Evolutionary conservation across 2,113 vertebrate genomes (phyloP).

Genomic region (Uria lomvia): DNA sequence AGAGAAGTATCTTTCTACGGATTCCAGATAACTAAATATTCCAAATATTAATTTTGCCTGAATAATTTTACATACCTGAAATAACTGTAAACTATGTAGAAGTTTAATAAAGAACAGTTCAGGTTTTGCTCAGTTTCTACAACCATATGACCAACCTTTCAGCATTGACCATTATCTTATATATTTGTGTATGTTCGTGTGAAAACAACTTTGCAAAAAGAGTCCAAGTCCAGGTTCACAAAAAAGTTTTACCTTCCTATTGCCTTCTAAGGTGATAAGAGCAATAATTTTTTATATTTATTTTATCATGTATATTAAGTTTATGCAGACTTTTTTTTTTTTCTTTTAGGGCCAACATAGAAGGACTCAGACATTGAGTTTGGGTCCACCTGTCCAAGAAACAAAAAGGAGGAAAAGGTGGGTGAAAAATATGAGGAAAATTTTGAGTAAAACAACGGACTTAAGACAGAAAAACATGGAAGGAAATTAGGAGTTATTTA

Average conservation of each 20-base stretch:
- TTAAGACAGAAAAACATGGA: not conserved
- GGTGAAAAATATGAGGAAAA: not conserved
- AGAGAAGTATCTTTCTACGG: not conserved
- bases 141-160: not conserved
- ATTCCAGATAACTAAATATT: not conserved
- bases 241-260: not conserved
- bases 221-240: not conserved
- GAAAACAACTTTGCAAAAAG: not conserved
- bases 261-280: not conserved
- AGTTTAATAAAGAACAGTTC: not conserved
- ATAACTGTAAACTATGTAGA: not conserved
- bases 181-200: not conserved
- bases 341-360: not conserved
- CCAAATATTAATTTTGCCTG: not conserved
- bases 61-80: not conserved
- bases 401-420: not conserved
- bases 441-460: not conserved
- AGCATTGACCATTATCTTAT: not conserved
- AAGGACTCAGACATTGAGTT: not conserved
- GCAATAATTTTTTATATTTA: not conserved
- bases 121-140: not conserved
- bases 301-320: not conserved
- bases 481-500: not conserved
- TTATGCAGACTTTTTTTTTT: not conserved
- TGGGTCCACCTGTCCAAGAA: not conserved